Percentiles rank a stretch among this genome's conserved stretches.
phyloP scores from a whole-genome alignment of 2,113 vertebrate species.

The Glaucomys volans region DNA sequence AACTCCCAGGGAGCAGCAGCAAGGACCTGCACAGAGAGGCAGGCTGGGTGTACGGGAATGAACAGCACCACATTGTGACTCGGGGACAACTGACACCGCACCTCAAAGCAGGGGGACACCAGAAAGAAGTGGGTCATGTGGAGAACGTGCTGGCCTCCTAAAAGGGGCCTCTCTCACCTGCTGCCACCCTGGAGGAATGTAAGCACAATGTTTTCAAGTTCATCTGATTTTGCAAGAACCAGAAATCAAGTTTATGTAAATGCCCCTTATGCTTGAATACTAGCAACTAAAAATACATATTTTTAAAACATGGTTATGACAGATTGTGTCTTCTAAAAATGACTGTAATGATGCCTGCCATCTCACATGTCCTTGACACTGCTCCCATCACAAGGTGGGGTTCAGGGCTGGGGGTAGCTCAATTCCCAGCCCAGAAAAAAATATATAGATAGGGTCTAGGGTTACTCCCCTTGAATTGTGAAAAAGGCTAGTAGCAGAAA shows the following conservation, averaged over 20 bases:
- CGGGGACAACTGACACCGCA: background rate
- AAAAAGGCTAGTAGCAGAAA: background rate
- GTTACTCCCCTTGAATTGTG: background rate
- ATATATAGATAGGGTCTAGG: background rate
- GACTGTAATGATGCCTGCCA: background rate
- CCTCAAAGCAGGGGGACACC: background rate
- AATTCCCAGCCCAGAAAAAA: too few relatives aligned
- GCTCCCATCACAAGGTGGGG: background rate
- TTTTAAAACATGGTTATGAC: background rate
- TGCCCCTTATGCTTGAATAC: background rate
- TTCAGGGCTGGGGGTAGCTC: background rate
- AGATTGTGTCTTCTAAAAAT: background rate
- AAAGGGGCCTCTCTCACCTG: background rate
- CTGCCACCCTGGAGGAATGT: background rate
- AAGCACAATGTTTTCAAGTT: background rate
- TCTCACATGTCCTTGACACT: background rate
- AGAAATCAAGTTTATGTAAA: conserved; percentile 31
- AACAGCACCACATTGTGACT: background rate
- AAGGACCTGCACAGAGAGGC: background rate
- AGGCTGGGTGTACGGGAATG: background rate
- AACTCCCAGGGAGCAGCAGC: background rate
- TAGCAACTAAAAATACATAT: background rate
- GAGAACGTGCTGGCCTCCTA: background rate
- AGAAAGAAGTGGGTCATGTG: background rate
- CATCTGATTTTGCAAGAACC: background rate